Base-by-base conservation (phyloP, 2,888 invertebrate genomes). In the Lacanobia oleracea region DNA sequence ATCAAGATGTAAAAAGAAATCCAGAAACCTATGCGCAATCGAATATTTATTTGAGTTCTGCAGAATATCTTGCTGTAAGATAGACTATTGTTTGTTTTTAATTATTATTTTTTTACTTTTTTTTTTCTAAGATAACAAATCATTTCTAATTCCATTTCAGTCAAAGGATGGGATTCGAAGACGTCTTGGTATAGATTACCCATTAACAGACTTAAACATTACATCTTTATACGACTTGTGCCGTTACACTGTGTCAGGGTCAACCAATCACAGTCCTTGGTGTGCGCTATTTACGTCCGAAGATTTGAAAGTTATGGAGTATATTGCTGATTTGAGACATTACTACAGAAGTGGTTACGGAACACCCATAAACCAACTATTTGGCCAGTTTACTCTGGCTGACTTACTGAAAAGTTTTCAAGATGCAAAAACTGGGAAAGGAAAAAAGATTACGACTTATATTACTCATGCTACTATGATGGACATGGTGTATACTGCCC, bases 211-310 rank as follows among this genome's bases (percentile, higher is more conserved):
- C 51, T 91, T 86, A 18, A 93, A 97, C 70, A 93, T 98, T 40
- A 94, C 96, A 67, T 94, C 97, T 37, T 97, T 98, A 92, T 98
- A 97, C 89, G 97, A 98, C 85, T 96, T 97, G 92, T 98, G 98
- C 86, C 97, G 98, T 27, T 98, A 97, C 87, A 97, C 98, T 76
- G 90, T 66, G 92, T 91, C 10, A 95, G 96, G 82, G 94, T 97
- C 12, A 40, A 40, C 40, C 2, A 40, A 40, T 40, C 10, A 40
- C 12, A 53, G 98, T 66, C 96, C 98, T 8, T 98, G 98, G 98
- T 98, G 98, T 89, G 97, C 97, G 12, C 92, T 97, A 40, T 98
- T 98, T 89, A 97, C 97, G 57, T 97, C 97, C 65, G 96, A 97
- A 45, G 98, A 98, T 87, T 94, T 98, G 14, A 96, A 97, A 87